Percentiles rank a stretch among this genome's conserved stretches.
phyloP scores from a whole-genome alignment of 2,113 vertebrate species.

The Hystrix cristata region DNA sequence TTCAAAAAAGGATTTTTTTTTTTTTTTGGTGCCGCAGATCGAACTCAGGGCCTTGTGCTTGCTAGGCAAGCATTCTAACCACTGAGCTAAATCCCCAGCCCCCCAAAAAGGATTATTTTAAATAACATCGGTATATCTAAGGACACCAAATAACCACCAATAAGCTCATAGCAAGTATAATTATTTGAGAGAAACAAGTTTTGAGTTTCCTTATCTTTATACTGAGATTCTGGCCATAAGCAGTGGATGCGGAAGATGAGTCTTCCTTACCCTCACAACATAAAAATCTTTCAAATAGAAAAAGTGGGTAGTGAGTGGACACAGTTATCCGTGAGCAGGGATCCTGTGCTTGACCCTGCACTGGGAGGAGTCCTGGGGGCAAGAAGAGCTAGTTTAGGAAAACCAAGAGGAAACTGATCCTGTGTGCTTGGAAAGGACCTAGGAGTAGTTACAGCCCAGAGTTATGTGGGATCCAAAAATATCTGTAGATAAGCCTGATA shows the following conservation, averaged over 20 bases:
- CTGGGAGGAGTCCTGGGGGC: neutral
- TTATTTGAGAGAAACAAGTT: neutral
- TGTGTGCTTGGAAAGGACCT: neutral
- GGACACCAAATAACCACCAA: neutral
- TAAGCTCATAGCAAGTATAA: neutral
- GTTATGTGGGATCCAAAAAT: neutral
- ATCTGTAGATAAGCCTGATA: neutral
- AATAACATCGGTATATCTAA: neutral
- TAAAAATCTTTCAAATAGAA: constrained; percentile 25
- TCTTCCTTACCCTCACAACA: neutral
- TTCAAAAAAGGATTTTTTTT: neutral
- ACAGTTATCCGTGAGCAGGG: neutral
- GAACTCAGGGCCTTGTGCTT: too few species aligned
- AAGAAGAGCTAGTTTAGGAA: neutral
- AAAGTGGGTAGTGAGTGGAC: neutral
- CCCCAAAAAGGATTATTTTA: neutral
- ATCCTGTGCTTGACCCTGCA: neutral
- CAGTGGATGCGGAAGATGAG: neutral
- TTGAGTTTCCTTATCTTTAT: constrained; percentile 37
- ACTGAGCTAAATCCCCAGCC: too few species aligned
- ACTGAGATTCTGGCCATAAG: neutral
- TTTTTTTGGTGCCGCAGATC: too few species aligned
- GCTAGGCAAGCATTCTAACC: too few species aligned
- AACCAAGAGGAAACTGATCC: neutral
- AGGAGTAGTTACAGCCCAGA: neutral